Evolutionary conservation across 2,113 vertebrate genomes (phyloP), one percentile per base, ranked within the genome.

Genomic region (Atrichornis clamosus): DNA sequence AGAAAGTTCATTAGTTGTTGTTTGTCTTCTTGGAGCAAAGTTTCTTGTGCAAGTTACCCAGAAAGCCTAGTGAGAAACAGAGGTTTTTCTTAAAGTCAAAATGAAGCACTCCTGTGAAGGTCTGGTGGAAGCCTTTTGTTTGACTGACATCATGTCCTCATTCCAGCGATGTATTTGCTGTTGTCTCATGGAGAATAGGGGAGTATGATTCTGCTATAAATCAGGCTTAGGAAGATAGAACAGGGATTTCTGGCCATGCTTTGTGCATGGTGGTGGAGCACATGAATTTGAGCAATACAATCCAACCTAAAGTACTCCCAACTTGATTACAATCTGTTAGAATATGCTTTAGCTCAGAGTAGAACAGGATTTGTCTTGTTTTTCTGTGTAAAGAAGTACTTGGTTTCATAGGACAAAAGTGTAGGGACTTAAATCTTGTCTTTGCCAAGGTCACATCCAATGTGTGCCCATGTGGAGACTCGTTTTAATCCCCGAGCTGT

Each of bases 391-490:
- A 60, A 72, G n/a, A 65, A 72, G 42, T 65, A 19, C 21, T 21
- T 59, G 1, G 4, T 28, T 35, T 50, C n/a, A 50, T 32, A 11
- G 53, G 28, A 39, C 7, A 23, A 47, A 49, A 3, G 10, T 30
- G 13, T 65, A 37, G 8, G 44, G 23, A 37, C 26, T 47, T 47
- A 47, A 64, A 90, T 35, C 52, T 35, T 68, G 5, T 39, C 49
- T 74, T 30, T 74, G 60, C 33, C 28, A 62, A 19, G 41, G 8
- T 68, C 10, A 19, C 11, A 9, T 17, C 24, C 27, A 20, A 15
- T 8, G 18, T 10, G 10, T 27, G 8, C 8, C 3, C 12, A 33
- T 49, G n/a, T 2, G 2, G 3, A 10, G n/a, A n/a, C n/a, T n/a
- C 22, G 16, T 12, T 52, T 60, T 47, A 33, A 13, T 16, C 41